These are phyloP conservation scores for Argyrosomus regius DNA, from an alignment of 2,797 vertebrate genomes.

Conservation along the genomic window DNA sequence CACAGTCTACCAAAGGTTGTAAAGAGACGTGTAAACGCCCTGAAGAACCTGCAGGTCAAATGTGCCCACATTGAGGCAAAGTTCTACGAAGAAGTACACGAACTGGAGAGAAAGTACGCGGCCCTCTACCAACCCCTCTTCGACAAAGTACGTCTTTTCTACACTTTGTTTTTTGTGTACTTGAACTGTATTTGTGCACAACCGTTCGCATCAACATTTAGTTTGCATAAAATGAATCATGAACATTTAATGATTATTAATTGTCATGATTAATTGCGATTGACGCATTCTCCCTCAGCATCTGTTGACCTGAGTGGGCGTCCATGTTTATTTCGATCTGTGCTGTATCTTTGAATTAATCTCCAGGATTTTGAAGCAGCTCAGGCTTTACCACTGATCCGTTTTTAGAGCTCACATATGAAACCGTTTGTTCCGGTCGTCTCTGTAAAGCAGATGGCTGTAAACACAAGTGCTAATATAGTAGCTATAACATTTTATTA, in stretches of 20 bases:
- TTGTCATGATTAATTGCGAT: background rate
- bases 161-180: background rate
- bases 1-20: slow-evolving; percentile 97
- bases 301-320: background rate
- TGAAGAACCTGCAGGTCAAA: slow-evolving; percentile 99
- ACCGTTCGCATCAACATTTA: too few relatives aligned
- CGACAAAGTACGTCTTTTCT: slow-evolving; percentile 90
- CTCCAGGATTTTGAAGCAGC: background rate
- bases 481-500: background rate
- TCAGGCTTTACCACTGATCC: background rate
- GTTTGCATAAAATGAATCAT: background rate
- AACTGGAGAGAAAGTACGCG: slow-evolving; percentile 98
- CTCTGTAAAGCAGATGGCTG: background rate
- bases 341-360: background rate
- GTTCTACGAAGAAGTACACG: slow-evolving; percentile 99
- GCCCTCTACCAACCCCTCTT: slow-evolving; percentile 98
- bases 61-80: slow-evolving; percentile 99
- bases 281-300: background rate
- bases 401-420: background rate
- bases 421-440: background rate
- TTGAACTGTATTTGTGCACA: background rate
- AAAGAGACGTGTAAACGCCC: slow-evolving; percentile 97
- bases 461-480: background rate
- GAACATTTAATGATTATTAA: background rate
- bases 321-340: slow-evolving; percentile 1